Evolutionary conservation across 2,113 vertebrate genomes (phyloP).

Genomic region (Macquaria ambigua): DNA sequence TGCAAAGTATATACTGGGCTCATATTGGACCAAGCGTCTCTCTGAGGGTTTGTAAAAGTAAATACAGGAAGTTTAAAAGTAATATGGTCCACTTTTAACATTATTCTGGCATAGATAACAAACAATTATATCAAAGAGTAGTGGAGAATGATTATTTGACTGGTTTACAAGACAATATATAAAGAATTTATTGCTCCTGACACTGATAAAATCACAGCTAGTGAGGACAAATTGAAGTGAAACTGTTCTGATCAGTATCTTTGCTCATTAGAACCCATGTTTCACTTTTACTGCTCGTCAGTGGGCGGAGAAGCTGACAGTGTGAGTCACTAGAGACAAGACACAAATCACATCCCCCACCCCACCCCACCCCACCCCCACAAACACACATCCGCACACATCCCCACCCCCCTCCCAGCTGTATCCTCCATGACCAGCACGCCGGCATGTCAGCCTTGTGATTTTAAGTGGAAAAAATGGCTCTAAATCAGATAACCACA

Average conservation of each 20-base stretch:
- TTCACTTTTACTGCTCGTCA: slow-evolving; percentile 36
- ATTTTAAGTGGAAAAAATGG: slow-evolving; percentile 60
- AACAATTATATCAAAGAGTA: slow-evolving; percentile 5
- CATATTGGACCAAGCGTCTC: slow-evolving; percentile 23
- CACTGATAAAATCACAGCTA: not conserved
- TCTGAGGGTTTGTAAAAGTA: slow-evolving; percentile 58
- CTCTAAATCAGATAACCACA: slow-evolving; percentile 64
- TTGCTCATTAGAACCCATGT: slow-evolving; percentile 13
- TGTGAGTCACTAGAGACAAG: slow-evolving; percentile 42
- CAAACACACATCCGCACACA: not conserved
- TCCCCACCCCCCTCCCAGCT: slow-evolving; percentile 1
- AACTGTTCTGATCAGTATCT: not conserved
- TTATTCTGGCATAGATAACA: slow-evolving; percentile 1
- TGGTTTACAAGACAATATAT: slow-evolving; percentile 25
- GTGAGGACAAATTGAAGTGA: not conserved
- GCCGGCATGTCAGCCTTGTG: slow-evolving; percentile 40
- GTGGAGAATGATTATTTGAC: slow-evolving; percentile 10
- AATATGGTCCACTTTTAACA: not conserved
- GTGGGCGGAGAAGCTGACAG: slow-evolving; percentile 23
- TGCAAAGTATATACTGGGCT: slow-evolving; percentile 35
- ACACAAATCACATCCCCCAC: slow-evolving; percentile 59
- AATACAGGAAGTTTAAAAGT: slow-evolving; percentile 25
- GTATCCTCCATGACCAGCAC: slow-evolving; percentile 40
- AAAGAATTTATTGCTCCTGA: not conserved
- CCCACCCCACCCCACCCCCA: not conserved